Percentiles rank a stretch among this genome's conserved stretches.
Evolutionary conservation across 2,888 invertebrate genomes (phyloP).

Genomic region (Lycaena phlaeas): DNA sequence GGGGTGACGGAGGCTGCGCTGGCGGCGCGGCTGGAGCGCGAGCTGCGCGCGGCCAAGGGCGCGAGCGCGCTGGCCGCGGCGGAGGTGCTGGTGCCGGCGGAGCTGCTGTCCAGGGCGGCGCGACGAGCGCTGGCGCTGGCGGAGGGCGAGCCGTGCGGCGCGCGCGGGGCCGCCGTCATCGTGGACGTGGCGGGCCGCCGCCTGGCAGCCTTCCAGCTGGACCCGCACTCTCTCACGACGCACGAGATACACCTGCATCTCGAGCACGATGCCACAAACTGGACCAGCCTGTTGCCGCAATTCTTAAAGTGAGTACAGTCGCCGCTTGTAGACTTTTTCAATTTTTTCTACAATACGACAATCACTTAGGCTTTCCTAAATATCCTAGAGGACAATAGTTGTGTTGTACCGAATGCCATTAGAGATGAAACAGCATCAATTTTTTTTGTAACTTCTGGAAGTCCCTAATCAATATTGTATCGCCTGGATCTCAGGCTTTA

Average conservation of each 20-base stretch:
- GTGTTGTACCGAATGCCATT: no score
- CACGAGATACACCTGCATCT: conserved; percentile 92
- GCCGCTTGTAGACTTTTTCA: no score
- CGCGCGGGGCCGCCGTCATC: conserved; percentile 88
- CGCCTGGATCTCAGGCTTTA: no score
- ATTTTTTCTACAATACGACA: no score
- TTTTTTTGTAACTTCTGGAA: no score
- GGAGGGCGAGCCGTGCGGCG: conserved; percentile 91
- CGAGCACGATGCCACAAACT: conserved; percentile 88
- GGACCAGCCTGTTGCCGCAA: conserved; percentile 90
- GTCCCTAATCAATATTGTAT: no score
- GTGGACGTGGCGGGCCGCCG: conserved; percentile 86
- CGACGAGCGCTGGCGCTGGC: conserved; percentile 86
- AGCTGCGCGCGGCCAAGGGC: conserved; percentile 85
- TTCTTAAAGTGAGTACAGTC: conserved; percentile 85
- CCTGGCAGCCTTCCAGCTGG: conserved; percentile 88
- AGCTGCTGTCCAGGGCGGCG: conserved; percentile 84
- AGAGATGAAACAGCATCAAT: no score
- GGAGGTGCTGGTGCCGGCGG: conserved; percentile 88
- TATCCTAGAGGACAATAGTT: no score
- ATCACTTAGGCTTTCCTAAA: no score
- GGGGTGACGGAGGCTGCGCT: conserved; percentile 78
- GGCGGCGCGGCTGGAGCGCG: conserved; percentile 82
- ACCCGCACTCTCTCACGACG: conserved; percentile 89
- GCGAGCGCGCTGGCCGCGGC: conserved; percentile 85